Evolutionary conservation across 2,797 vertebrate genomes (phyloP), one percentile per base, ranked within the genome.

Genomic region (Macroramphosus scolopax): DNA sequence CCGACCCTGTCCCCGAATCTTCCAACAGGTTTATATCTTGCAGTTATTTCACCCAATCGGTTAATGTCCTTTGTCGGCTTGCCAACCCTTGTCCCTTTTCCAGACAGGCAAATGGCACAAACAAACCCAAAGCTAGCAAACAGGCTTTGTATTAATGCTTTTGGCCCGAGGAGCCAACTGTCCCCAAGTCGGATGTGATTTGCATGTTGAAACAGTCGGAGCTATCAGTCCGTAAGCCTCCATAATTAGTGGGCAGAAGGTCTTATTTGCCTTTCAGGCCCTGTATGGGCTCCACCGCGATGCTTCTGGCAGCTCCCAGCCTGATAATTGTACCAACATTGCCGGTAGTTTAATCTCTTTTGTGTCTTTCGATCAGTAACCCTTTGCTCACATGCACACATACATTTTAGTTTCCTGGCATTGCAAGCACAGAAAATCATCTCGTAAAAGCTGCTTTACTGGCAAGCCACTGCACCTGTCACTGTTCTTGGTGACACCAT

Each of bases 391-490:
- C n/a, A n/a, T n/a, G n/a, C 15, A 34, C 17, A 16, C 33, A 35
- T 43, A 18, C 72, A 68, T 66, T 22, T 22, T 22, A 3, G 20
- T 22, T 22, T 6, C 20, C 6, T 22, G 20, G 20, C 20, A 22
- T 3, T 22, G 20, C 20, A 6, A 22, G 20, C 20, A 22, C 20
- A 22, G 20, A 22, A n/a, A 22, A 22, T 22, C 3, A 22, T 6
- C 20, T 6, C 20, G 3, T 22, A 22, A 6, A 22, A 22, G 20
- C 20, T 22, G 20, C 3, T 74, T 77, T 52, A 39, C 62, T 78
- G 63, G 52, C 51, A 40, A 28, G 35, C 44, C 22, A 10, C 25
- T 68, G 73, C 83, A 86, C 82, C 78, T 86, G 83, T 66, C 63
- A 16, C 51, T 75, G 46, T 73, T 77, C 59, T 48, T 0, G 4